A percentile compares a stretch with the other conserved stretches of the same genome.
Conservation (phyloP, 1,140 invertebrate species). For the Chymomyza costata region DNA sequence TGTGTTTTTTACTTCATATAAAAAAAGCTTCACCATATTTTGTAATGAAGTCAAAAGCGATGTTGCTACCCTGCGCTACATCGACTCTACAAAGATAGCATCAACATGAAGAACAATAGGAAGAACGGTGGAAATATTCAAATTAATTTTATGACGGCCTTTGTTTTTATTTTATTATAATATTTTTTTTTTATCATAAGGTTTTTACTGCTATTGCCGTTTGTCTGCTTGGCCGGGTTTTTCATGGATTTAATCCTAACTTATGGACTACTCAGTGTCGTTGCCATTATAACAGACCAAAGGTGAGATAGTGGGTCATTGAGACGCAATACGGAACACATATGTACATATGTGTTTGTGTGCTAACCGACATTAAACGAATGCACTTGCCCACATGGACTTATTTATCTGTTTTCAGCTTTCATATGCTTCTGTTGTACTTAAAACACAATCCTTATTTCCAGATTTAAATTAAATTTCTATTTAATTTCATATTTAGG, state of each 20-base stretch:
- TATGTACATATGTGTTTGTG: no score
- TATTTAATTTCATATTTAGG: no score
- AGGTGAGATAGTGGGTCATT: no score
- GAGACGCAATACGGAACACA: no score
- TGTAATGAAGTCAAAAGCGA: slow-evolving; percentile 52
- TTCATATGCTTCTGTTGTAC: no score
- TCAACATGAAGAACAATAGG: slow-evolving; percentile 8
- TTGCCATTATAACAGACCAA: slow-evolving; percentile 53
- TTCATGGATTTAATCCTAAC: slow-evolving; percentile 61
- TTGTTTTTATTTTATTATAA: slow-evolving; percentile 26
- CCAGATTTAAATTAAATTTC: no score
- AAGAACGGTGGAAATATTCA: slow-evolving; percentile 55
- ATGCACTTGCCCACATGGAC: no score
- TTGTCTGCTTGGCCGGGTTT: not conserved
- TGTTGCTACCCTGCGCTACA: slow-evolving; percentile 20
- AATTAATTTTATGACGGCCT: slow-evolving; percentile 62
- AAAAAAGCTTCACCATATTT: slow-evolving; percentile 56
- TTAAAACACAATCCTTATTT: no score
- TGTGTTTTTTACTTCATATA: slow-evolving; percentile 45
- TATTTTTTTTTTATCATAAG: slow-evolving; percentile 41
- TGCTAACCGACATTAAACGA: no score
- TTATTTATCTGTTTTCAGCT: no score
- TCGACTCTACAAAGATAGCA: slow-evolving; percentile 17
- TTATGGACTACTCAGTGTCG: slow-evolving; percentile 56
- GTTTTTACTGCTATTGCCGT: slow-evolving; percentile 42